Evolutionary conservation across 2,797 vertebrate species (phyloP).

Genomic region (Melanotaenia pygmaea): DNA sequence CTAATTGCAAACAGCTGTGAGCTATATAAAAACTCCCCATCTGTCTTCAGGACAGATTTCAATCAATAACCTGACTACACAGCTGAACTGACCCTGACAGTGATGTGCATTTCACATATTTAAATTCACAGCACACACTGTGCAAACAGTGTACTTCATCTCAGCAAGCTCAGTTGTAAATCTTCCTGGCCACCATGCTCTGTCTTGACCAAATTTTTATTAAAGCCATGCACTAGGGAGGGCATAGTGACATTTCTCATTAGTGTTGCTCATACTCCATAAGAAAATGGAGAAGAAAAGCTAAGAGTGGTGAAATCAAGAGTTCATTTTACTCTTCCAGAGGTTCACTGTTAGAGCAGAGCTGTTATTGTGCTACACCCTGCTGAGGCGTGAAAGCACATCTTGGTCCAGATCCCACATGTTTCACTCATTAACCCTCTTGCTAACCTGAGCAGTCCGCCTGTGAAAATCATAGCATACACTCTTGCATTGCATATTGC

Average conservation of each 20-base stretch:
- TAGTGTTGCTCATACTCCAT: slow-evolving; percentile 11
- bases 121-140: slow-evolving; percentile 17
- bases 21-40: slow-evolving; percentile 23
- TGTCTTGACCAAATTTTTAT: slow-evolving; percentile 53
- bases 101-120: slow-evolving; percentile 4
- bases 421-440: slow-evolving; percentile 56
- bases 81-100: slow-evolving; percentile 15
- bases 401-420: slow-evolving; percentile 44
- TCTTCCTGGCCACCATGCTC: slow-evolving; percentile 38
- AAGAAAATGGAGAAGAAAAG: slow-evolving; percentile 33
- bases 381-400: slow-evolving; percentile 55
- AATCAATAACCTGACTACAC: slow-evolving; percentile 17
- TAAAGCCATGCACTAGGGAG: slow-evolving; percentile 44
- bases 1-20: slow-evolving; percentile 58
- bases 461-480: slow-evolving; percentile 18
- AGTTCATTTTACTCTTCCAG: slow-evolving; percentile 42
- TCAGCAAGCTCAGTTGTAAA: slow-evolving; percentile 43
- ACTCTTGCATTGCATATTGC: slow-evolving; percentile 17
- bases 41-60: slow-evolving; percentile 9
- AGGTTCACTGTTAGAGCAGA: slow-evolving; percentile 42
- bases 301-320: slow-evolving; percentile 42
- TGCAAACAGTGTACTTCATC: slow-evolving; percentile 5
- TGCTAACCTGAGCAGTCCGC: slow-evolving; percentile 26
- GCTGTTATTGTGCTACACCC: slow-evolving; percentile 58
- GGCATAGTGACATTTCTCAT: slow-evolving; percentile 49